Conservation (phyloP, 2,113 vertebrate species). For the Prinia subflava region DNA sequence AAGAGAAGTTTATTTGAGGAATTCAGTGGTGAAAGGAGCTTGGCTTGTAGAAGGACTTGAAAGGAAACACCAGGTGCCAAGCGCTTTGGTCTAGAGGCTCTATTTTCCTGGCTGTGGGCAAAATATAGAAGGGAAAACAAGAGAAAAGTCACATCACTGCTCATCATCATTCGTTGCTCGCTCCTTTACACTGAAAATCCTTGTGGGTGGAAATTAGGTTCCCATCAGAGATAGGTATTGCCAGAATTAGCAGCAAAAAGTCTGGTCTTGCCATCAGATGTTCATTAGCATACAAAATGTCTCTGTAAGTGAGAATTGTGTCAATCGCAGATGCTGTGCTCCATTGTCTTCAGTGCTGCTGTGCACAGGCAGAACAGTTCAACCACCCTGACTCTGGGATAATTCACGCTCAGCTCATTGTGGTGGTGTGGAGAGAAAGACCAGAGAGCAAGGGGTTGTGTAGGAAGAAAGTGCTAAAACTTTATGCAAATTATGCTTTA, state of each 20-base stretch:
- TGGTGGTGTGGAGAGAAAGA: not conserved
- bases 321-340: not conserved
- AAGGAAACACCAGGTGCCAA: slow-evolving; percentile 63
- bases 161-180: not conserved
- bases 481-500: slow-evolving; percentile 28
- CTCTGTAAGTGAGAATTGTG: slow-evolving; percentile 8
- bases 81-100: slow-evolving; percentile 52
- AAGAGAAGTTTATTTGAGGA: slow-evolving; percentile 29
- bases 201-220: slow-evolving; percentile 44
- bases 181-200: slow-evolving; percentile 17
- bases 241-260: slow-evolving; percentile 28
- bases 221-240: not conserved
- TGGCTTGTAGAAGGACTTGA: slow-evolving; percentile 40
- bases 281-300: slow-evolving; percentile 57
- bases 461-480: slow-evolving; percentile 45
- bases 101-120: slow-evolving; percentile 45
- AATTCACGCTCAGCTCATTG: not conserved
- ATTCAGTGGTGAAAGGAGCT: slow-evolving; percentile 34
- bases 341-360: slow-evolving; percentile 30
- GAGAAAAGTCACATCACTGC: not conserved
- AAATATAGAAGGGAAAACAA: slow-evolving; percentile 23
- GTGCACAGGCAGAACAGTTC: not conserved
- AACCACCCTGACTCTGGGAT: not conserved
- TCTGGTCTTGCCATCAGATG: slow-evolving; percentile 1
- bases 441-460: not conserved